Percentiles rank a stretch among this genome's conserved stretches.
Conservation (phyloP, 2,113 vertebrate species). For the Machaerirhynchus nigripectus region DNA sequence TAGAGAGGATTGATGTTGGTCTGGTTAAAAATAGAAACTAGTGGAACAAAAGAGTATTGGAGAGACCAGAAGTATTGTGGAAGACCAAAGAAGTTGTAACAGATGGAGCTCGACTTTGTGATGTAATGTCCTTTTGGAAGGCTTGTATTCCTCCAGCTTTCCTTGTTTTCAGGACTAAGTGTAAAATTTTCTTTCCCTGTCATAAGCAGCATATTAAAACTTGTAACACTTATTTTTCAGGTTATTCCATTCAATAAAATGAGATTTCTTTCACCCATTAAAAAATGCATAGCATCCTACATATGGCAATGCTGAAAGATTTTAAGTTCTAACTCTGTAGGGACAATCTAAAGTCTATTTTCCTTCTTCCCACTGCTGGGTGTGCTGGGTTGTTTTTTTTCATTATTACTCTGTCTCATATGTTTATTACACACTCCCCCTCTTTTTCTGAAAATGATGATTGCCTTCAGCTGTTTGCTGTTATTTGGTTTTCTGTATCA, state of each 20-base stretch:
- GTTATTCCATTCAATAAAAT: not conserved
- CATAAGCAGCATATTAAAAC: not conserved
- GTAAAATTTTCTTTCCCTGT: not conserved
- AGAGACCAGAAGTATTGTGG: not conserved
- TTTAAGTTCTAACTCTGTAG: not conserved
- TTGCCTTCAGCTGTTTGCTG: not conserved
- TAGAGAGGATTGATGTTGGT: not conserved
- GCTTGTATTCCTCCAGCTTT: not conserved
- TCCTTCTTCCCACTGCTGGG: not conserved
- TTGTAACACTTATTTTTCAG: not conserved
- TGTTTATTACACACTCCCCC: not conserved
- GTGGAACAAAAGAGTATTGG: not conserved
- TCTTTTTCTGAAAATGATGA: not conserved
- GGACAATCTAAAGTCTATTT: not conserved
- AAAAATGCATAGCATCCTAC: not conserved
- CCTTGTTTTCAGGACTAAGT: not conserved
- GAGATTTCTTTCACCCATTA: not conserved
- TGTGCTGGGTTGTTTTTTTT: not conserved
- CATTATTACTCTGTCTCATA: not conserved
- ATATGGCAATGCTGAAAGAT: not conserved
- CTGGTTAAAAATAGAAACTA: not conserved
- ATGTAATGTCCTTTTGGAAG: not conserved
- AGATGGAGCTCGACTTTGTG: not conserved
- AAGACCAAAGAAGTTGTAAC: not conserved
- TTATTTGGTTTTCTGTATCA: not conserved